Conservation (phyloP, 2,113 vertebrate species). For the Shinisaurus crocodilurus region DNA sequence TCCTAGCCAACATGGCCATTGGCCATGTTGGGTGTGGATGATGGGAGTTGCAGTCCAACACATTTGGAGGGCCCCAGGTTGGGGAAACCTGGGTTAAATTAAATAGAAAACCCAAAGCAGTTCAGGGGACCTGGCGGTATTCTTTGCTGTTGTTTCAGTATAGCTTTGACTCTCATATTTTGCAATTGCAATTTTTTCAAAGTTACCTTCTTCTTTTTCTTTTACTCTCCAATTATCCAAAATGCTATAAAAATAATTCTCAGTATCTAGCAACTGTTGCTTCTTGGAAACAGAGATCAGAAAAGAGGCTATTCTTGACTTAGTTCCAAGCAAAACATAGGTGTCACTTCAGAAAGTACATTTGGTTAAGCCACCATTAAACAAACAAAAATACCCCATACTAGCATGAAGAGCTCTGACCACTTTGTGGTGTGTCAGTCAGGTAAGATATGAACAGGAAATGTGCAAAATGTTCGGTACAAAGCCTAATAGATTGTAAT, state of each 20-base stretch:
- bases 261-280: not conserved
- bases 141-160: not conserved
- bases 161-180: conserved; percentile 17
- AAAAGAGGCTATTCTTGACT: not conserved
- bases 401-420: not conserved
- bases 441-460: not conserved
- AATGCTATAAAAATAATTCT: not conserved
- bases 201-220: not conserved
- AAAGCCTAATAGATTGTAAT: not conserved
- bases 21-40: too few species aligned
- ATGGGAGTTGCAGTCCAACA: not conserved
- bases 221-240: not conserved
- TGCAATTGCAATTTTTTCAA: conserved; percentile 1
- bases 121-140: not conserved
- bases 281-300: conserved; percentile 1
- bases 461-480: not conserved
- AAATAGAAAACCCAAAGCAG: not conserved
- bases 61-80: not conserved
- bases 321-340: not conserved
- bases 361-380: not conserved
- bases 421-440: not conserved
- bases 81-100: not conserved
- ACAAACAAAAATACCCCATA: not conserved
- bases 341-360: conserved; percentile 1
- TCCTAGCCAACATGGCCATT: too few species aligned